phyloP scores from a whole-genome alignment of 2,113 vertebrate species.

The Capreolus pygargus region DNA sequence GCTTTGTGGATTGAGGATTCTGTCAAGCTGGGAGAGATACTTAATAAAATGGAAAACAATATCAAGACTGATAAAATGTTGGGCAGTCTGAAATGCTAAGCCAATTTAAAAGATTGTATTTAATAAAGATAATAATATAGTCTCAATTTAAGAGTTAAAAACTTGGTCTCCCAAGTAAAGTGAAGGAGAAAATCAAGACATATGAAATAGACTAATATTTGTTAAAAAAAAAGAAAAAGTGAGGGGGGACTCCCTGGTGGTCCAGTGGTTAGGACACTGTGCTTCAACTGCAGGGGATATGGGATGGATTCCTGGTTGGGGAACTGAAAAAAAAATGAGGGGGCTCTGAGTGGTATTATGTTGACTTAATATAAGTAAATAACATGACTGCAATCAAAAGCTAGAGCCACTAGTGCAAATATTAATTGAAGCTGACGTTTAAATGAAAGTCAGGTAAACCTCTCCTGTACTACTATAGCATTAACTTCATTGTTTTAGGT shows the following conservation, averaged over 20 bases:
- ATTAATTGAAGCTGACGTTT: not conserved
- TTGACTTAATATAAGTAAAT: not conserved
- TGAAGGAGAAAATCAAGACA: not conserved
- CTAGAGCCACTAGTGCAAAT: not conserved
- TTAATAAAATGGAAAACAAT: conserved; percentile 24
- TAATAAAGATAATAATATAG: not conserved
- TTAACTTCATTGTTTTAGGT: not conserved
- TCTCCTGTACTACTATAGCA: not conserved
- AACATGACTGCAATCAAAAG: not conserved
- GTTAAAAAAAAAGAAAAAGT: not conserved
- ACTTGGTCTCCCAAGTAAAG: not conserved
- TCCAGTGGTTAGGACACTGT: not conserved
- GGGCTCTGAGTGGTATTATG: not conserved
- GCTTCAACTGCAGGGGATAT: not conserved
- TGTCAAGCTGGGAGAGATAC: not conserved
- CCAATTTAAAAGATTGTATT: not conserved
- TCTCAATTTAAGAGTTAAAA: conserved; percentile 12
- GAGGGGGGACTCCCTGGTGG: not conserved
- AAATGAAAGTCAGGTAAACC: not conserved
- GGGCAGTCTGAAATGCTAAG: not conserved
- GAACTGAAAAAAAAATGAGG: not conserved
- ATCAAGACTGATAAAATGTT: not conserved
- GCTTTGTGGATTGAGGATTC: not conserved
- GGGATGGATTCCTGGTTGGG: not conserved
- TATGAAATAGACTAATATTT: not conserved